phyloP scores from a whole-genome alignment of 2,113 vertebrate genomes.

The Platysternon megacephalum region DNA sequence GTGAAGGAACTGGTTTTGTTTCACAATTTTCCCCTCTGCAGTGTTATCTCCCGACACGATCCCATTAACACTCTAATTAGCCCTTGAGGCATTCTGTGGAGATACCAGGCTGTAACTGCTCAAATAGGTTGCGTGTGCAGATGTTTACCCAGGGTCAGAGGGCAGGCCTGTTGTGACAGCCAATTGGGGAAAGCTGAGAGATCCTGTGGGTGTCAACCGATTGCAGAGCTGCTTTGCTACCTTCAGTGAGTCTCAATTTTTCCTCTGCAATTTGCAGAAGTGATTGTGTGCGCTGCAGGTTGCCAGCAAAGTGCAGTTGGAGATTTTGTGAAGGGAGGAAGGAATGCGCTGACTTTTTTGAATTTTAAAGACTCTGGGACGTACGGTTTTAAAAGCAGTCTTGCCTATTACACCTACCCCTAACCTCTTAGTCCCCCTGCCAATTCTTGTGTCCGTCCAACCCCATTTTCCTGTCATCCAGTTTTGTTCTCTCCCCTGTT shows the following conservation, averaged over 20 bases:
- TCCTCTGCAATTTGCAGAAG: neutral
- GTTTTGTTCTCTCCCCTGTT: neutral
- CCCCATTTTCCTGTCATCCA: neutral
- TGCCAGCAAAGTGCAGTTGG: neutral
- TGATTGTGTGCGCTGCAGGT: no score
- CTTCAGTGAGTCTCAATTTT: accelerated
- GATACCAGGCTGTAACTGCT: constrained; percentile 64
- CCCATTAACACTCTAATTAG: constrained; percentile 79
- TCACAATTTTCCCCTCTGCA: constrained; percentile 46
- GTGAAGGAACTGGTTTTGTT: constrained; percentile 67
- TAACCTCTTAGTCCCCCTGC: neutral
- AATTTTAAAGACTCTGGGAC: accelerated
- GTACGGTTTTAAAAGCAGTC: neutral
- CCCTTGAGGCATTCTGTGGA: constrained; percentile 66
- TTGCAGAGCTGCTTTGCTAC: neutral
- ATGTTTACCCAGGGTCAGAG: constrained; percentile 81
- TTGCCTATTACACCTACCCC: neutral
- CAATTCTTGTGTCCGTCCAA: neutral
- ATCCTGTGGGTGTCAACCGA: neutral
- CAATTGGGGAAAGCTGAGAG: neutral
- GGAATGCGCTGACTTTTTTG: neutral
- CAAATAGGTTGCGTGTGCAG: constrained; percentile 71
- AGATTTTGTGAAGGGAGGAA: neutral
- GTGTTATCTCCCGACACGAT: constrained; percentile 61
- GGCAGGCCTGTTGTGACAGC: constrained; percentile 80